phyloP scores from a whole-genome alignment of 2,888 invertebrate species.

The Teleogryllus oceanicus region DNA sequence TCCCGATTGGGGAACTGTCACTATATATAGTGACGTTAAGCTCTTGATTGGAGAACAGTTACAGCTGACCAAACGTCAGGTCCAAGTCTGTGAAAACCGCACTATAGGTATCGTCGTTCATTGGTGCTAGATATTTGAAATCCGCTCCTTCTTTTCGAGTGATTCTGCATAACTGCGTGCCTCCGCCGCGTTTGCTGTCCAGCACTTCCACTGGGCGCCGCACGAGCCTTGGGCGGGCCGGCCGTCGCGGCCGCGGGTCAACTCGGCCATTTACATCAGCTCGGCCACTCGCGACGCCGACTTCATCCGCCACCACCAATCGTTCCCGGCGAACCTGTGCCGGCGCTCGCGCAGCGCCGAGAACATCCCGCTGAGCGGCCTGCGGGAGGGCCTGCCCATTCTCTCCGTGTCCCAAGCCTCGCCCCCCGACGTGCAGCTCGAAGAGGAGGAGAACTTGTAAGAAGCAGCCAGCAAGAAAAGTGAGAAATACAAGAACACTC shows the following conservation, averaged over 20 bases:
- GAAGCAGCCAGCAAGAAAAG: too few species aligned
- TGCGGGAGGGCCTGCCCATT: constrained; percentile 68
- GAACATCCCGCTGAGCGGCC: constrained; percentile 53
- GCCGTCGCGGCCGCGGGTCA: constrained; percentile 65
- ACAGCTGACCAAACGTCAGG: too few species aligned
- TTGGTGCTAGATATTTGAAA: too few species aligned
- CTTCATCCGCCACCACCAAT: constrained; percentile 68
- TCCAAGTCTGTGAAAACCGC: too few species aligned
- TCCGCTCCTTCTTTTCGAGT: too few species aligned
- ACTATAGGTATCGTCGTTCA: too few species aligned
- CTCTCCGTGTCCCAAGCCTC: constrained; percentile 77
- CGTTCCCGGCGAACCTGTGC: constrained; percentile 74
- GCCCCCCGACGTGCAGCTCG: constrained; percentile 61
- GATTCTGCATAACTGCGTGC: too few species aligned
- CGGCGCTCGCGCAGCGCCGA: constrained; percentile 75
- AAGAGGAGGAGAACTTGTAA: constrained; percentile 7
- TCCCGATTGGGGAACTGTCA: too few species aligned
- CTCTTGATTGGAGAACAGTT: too few species aligned
- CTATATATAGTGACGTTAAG: too few species aligned
- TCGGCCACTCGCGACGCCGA: constrained; percentile 61
- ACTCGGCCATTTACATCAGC: constrained; percentile 80
- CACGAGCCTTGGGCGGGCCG: constrained; percentile 41
- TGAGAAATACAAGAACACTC: too few species aligned
- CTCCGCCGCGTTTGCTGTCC: constrained; percentile 40
- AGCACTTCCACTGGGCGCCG: constrained; percentile 69